These are phyloP conservation scores for Miltochrista miniata DNA, from an alignment of 2,888 invertebrate species.

Conservation along the genomic window DNA sequence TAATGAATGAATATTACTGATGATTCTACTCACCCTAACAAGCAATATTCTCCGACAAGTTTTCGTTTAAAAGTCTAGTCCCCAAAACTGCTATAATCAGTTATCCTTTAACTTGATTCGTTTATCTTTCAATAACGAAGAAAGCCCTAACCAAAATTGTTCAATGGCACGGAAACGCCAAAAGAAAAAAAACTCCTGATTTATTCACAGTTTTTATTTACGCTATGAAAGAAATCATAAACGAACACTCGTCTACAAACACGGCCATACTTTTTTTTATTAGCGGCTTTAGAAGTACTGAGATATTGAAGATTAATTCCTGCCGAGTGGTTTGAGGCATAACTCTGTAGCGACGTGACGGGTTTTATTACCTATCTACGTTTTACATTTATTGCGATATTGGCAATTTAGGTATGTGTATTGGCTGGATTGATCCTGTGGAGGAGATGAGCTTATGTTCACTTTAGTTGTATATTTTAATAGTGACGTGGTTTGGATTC, in stretches of 20 bases:
- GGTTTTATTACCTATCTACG: not conserved
- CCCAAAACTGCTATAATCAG: too few relatives aligned
- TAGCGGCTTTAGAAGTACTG: constrained; percentile 19
- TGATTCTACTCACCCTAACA: too few relatives aligned
- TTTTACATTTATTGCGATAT: not conserved
- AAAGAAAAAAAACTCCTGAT: constrained; percentile 39
- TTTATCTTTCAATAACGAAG: constrained; percentile 19
- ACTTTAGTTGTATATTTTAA: too few relatives aligned
- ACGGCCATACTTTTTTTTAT: constrained; percentile 14
- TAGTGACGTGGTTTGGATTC: too few relatives aligned
- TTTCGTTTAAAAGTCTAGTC: too few relatives aligned
- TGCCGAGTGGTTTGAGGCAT: constrained; percentile 2
- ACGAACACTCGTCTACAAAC: constrained; percentile 17
- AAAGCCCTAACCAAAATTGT: constrained; percentile 28
- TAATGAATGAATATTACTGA: too few relatives aligned
- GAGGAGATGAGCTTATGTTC: too few relatives aligned
- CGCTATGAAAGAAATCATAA: constrained; percentile 28
- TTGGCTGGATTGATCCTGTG: not conserved
- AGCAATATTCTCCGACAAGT: too few relatives aligned
- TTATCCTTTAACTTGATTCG: constrained; percentile 7
- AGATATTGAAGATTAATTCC: constrained; percentile 26
- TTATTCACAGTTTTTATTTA: constrained; percentile 35
- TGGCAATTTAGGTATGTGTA: not conserved
- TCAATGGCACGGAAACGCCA: constrained; percentile 36
- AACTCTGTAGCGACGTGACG: not conserved